Conservation (phyloP, 2,888 invertebrate species). For the Eremobia ochroleuca region DNA sequence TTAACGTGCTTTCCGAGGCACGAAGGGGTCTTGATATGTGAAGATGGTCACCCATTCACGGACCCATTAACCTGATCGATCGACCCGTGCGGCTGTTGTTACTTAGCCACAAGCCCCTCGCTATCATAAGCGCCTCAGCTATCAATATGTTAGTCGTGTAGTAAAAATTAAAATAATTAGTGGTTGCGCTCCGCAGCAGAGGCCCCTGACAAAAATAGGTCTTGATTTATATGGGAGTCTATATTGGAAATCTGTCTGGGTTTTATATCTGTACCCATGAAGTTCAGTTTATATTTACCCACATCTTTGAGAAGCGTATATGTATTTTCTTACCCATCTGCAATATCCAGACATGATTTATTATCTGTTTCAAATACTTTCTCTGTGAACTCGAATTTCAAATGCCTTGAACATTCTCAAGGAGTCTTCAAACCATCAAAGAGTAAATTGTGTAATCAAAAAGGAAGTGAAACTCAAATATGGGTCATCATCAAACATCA, state of each 20-base stretch:
- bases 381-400: neutral
- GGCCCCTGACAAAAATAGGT: conserved; percentile 22
- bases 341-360: conserved; percentile 25
- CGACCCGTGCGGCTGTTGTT: too few species aligned
- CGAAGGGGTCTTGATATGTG: too few species aligned
- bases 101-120: too few species aligned
- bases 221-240: conserved; percentile 1
- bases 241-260: conserved; percentile 10
- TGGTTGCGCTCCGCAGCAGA: conserved; percentile 8
- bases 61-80: too few species aligned
- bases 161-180: conserved; percentile 45
- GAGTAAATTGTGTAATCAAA: conserved; percentile 17
- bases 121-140: too few species aligned
- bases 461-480: conserved; percentile 22
- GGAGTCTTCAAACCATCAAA: conserved; percentile 10
- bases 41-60: too few species aligned
- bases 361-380: conserved; percentile 21
- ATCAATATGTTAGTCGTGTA: conserved; percentile 35
- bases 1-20: too few species aligned
- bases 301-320: neutral
- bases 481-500: conserved; percentile 33
- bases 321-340: conserved; percentile 17
- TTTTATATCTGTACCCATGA: conserved; percentile 22
- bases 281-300: conserved; percentile 22
- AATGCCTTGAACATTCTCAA: conserved; percentile 10